Conservation (phyloP, 2,888 invertebrate species). For the Thumatha senex region DNA sequence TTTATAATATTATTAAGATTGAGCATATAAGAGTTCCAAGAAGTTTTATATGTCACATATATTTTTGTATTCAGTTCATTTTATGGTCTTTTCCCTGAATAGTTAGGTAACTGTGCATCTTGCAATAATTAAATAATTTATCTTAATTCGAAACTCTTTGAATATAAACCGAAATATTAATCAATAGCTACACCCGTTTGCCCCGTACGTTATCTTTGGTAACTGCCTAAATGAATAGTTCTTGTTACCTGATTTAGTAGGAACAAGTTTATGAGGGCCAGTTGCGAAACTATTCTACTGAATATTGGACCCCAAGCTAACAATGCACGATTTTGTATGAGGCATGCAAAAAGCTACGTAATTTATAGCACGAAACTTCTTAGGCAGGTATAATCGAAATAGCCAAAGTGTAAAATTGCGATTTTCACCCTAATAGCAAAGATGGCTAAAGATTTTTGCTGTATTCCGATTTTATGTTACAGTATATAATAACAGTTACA, state of each 20-base stretch:
- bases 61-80: too few relatives aligned
- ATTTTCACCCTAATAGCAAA: conserved; percentile 12
- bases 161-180: neutral
- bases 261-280: conserved; percentile 53
- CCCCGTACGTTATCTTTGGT: conserved; percentile 20
- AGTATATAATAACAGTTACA: neutral
- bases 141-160: too few relatives aligned
- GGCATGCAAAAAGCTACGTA: conserved; percentile 59
- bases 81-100: too few relatives aligned
- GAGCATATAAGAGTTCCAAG: too few relatives aligned
- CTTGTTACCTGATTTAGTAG: conserved; percentile 32
- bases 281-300: conserved; percentile 66
- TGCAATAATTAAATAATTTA: too few relatives aligned
- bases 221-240: conserved; percentile 27
- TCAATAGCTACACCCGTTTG: conserved; percentile 11
- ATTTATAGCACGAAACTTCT: conserved; percentile 54
- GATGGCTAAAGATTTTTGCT: neutral
- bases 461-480: neutral
- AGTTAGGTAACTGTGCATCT: too few relatives aligned
- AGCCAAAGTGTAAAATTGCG: conserved; percentile 3
- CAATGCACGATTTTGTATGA: conserved; percentile 54
- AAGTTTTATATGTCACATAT: too few relatives aligned
- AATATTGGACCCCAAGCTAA: conserved; percentile 55
- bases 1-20: too few relatives aligned
- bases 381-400: conserved; percentile 25